Evolutionary conservation across 2,888 invertebrate species (phyloP).

Genomic region (Lathronympha strigana): DNA sequence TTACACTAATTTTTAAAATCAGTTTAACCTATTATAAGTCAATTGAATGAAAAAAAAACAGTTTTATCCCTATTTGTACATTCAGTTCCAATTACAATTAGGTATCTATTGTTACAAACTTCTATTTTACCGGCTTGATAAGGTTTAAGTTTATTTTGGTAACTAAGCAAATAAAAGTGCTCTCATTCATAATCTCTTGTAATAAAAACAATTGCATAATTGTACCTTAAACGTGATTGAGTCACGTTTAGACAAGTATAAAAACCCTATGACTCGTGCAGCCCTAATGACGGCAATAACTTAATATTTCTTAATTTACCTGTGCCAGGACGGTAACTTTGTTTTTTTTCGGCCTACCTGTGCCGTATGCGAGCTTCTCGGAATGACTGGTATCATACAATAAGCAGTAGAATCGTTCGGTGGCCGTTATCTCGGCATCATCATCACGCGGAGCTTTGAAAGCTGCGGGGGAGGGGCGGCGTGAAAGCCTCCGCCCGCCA

Average conservation of each 20-base stretch:
- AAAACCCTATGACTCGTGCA: slow-evolving; percentile 20
- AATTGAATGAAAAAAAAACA: too few species aligned
- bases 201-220: too few species aligned
- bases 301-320: slow-evolving; percentile 37
- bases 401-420: slow-evolving; percentile 80
- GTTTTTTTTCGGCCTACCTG: slow-evolving; percentile 51
- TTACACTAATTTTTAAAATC: too few species aligned
- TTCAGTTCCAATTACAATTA: too few species aligned
- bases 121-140: too few species aligned
- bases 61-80: too few species aligned
- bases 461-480: slow-evolving; percentile 73
- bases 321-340: slow-evolving; percentile 28
- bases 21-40: too few species aligned
- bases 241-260: background rate
- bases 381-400: slow-evolving; percentile 75
- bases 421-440: slow-evolving; percentile 81
- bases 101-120: too few species aligned
- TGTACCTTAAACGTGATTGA: background rate
- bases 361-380: slow-evolving; percentile 57
- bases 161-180: too few species aligned
- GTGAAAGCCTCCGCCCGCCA: slow-evolving; percentile 76
- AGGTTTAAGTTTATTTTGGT: too few species aligned
- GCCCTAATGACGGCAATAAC: slow-evolving; percentile 31
- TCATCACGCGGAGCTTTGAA: slow-evolving; percentile 80
- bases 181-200: too few species aligned